Conservation (phyloP, 2,113 vertebrate genomes). For the Mormoops blainvillei region DNA sequence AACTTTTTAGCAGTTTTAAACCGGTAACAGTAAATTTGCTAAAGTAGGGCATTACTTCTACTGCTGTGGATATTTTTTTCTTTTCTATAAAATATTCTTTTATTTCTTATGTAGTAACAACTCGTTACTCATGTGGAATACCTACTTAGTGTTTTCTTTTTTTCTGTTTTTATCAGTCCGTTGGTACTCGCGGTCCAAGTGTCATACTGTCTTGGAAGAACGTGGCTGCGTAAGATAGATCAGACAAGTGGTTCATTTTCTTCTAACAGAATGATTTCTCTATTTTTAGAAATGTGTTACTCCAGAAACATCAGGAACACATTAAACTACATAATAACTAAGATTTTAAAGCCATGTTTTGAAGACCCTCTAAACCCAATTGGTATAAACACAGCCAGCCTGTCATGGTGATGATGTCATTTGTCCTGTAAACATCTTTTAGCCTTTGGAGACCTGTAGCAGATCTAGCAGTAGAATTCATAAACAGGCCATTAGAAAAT, state of each 20-base stretch:
- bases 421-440: conserved; percentile 54
- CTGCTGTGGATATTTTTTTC: background rate
- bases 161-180: accelerated
- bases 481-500: conserved; percentile 64
- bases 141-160: background rate
- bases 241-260: conserved; percentile 36
- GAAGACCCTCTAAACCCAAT: conserved; percentile 58
- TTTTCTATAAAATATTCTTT: background rate
- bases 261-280: background rate
- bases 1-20: background rate
- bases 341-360: conserved; percentile 52
- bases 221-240: background rate
- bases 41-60: background rate
- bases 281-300: conserved; percentile 51
- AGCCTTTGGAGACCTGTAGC: conserved; percentile 34
- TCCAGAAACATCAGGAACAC: conserved; percentile 47
- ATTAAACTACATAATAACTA: conserved; percentile 38
- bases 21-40: background rate
- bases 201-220: background rate
- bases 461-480: background rate
- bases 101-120: background rate
- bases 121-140: background rate
- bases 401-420: conserved; percentile 55
- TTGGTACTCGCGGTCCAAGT: background rate
- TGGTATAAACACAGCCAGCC: conserved; percentile 59